phyloP scores from a whole-genome alignment of 2,888 invertebrate species.

The Zygogramma bicolorata region DNA sequence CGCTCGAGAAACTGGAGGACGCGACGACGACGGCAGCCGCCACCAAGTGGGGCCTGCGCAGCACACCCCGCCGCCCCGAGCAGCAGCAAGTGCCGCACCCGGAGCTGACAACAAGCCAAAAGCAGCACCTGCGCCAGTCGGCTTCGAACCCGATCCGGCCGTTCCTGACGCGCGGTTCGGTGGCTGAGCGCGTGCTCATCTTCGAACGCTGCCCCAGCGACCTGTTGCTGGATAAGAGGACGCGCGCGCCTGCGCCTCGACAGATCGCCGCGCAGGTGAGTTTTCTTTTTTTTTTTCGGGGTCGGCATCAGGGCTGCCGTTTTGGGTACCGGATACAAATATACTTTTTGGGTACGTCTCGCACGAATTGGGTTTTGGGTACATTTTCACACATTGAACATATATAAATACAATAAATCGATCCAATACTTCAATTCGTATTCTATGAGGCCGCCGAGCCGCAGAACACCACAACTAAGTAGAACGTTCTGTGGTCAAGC shows the following conservation, averaged over 20 bases:
- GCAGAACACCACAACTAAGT: too few relatives aligned
- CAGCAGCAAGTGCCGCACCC: constrained; percentile 76
- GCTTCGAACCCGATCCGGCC: constrained; percentile 80
- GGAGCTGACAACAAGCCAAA: constrained; percentile 73
- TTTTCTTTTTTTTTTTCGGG: background rate
- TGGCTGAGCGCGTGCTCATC: constrained; percentile 90
- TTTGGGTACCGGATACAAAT: too few relatives aligned
- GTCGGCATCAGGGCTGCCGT: too few relatives aligned
- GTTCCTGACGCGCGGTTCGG: constrained; percentile 89
- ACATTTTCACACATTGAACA: too few relatives aligned
- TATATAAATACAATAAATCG: too few relatives aligned
- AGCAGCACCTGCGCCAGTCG: constrained; percentile 69
- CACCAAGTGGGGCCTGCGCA: constrained; percentile 63
- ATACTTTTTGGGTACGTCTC: too few relatives aligned
- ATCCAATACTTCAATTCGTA: too few relatives aligned
- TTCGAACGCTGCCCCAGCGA: constrained; percentile 91
- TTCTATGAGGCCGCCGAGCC: too few relatives aligned
- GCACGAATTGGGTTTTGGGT: too few relatives aligned
- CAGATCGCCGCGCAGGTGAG: constrained; percentile 59
- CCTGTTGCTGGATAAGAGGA: constrained; percentile 76
- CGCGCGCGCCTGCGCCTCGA: constrained; percentile 70
- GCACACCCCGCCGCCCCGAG: constrained; percentile 66
- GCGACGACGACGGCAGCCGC: constrained; percentile 27
- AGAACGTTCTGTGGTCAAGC: too few relatives aligned
- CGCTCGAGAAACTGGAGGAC: constrained; percentile 27